Conservation (phyloP, 2,888 invertebrate genomes). For the Pasiphila rectangulata region DNA sequence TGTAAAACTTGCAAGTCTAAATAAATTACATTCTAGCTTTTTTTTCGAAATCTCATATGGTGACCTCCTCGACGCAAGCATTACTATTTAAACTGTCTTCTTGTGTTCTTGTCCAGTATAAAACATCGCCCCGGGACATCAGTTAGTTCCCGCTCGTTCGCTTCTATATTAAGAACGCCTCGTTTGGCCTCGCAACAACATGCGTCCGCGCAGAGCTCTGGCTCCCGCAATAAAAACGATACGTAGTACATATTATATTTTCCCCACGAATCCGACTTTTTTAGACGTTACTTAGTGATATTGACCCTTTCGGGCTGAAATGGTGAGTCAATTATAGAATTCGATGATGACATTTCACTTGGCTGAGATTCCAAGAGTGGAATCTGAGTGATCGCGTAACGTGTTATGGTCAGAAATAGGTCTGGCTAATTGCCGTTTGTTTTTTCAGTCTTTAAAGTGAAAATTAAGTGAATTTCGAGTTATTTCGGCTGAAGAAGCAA, state of each 20-base stretch:
- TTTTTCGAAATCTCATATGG: slow-evolving; percentile 12
- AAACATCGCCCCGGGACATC: slow-evolving; percentile 56
- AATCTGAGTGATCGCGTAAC: slow-evolving; percentile 34
- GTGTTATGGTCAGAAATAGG: slow-evolving; percentile 27
- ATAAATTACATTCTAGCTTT: slow-evolving; percentile 7
- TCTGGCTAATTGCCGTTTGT: slow-evolving; percentile 43
- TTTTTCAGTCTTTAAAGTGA: slow-evolving; percentile 69
- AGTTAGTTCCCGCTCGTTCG: slow-evolving; percentile 60
- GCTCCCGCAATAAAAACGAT: slow-evolving; percentile 65
- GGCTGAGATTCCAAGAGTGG: slow-evolving; percentile 1
- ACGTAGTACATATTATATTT: slow-evolving; percentile 77
- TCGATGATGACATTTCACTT: slow-evolving; percentile 15
- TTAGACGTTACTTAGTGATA: slow-evolving; percentile 47
- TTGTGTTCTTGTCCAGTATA: slow-evolving; percentile 53
- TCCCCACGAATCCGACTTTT: slow-evolving; percentile 62
- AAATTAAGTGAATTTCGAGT: slow-evolving; percentile 52
- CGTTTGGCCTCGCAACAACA: slow-evolving; percentile 62
- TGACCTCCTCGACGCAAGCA: slow-evolving; percentile 30
- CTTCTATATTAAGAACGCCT: slow-evolving; percentile 75
- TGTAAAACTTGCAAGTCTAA: not conserved
- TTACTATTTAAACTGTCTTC: slow-evolving; percentile 42
- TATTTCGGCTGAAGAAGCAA: slow-evolving; percentile 44
- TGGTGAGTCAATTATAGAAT: slow-evolving; percentile 43
- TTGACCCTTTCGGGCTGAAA: slow-evolving; percentile 29
- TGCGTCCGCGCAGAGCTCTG: slow-evolving; percentile 66